Percentiles rank a stretch among this genome's conserved stretches.
Conservation (phyloP, 2,113 vertebrate genomes). For the Lagenorhynchus albirostris region DNA sequence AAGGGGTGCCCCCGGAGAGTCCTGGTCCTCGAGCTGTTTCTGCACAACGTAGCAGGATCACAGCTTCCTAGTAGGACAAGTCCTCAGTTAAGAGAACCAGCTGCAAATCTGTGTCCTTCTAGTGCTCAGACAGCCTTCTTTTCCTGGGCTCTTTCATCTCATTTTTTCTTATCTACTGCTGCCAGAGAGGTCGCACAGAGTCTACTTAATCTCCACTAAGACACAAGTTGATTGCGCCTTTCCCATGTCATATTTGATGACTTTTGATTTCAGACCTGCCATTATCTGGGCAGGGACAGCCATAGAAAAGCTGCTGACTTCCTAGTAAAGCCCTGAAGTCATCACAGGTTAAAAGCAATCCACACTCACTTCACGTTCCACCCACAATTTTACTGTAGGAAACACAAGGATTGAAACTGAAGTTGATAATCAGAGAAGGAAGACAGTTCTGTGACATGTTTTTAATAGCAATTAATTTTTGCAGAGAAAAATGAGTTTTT, state of each 20-base stretch:
- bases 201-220: not conserved
- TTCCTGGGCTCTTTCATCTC: not conserved
- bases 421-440: not conserved
- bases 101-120: not conserved
- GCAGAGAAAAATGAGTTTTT: constrained; percentile 5
- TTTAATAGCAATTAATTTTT: not conserved
- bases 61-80: not conserved
- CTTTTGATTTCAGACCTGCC: constrained; percentile 5
- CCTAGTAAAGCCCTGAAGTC: not conserved
- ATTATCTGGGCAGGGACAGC: not conserved
- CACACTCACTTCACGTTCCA: not conserved
- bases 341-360: not conserved
- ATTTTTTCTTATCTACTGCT: not conserved
- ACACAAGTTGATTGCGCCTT: not conserved
- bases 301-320: not conserved
- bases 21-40: not conserved
- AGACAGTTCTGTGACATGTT: not conserved
- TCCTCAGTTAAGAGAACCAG: not conserved
- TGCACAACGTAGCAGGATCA: not conserved
- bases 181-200: not conserved
- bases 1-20: not conserved
- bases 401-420: not conserved
- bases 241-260: not conserved
- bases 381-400: not conserved
- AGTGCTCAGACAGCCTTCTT: not conserved